phyloP scores from a whole-genome alignment of 1,140 invertebrate species.

The Drosophila albomicans region DNA sequence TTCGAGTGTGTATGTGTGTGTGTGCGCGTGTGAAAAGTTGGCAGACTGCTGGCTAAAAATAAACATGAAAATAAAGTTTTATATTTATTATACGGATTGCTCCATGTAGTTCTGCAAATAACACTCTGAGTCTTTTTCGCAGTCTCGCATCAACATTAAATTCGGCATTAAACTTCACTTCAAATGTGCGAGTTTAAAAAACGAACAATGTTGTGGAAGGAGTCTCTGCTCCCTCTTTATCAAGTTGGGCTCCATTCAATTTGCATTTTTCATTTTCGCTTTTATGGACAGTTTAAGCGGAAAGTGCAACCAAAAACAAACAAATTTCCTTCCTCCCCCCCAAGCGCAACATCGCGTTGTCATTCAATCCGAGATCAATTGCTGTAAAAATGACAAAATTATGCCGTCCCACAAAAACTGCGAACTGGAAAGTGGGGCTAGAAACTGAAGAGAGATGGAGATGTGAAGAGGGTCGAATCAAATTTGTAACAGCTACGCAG shows the following conservation, averaged over 20 bases:
- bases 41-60: conserved; percentile 69
- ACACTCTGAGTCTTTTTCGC: conserved; percentile 8
- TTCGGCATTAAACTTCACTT: conserved; percentile 43
- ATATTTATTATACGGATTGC: conserved; percentile 65
- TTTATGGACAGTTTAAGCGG: conserved; percentile 56
- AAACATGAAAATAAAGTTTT: conserved; percentile 73
- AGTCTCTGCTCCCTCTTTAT: background rate
- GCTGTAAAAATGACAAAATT: conserved; percentile 82
- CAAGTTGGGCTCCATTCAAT: conserved; percentile 57
- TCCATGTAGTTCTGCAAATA: conserved; percentile 54
- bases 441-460: background rate
- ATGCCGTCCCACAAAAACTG: conserved; percentile 39
- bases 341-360: conserved; percentile 35
- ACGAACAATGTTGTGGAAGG: conserved; percentile 11
- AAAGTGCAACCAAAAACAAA: conserved; percentile 44
- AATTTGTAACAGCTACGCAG: conserved; percentile 49
- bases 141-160: conserved; percentile 22
- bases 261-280: conserved; percentile 73
- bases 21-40: conserved; percentile 53
- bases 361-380: conserved; percentile 81
- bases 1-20: background rate
- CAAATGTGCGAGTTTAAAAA: conserved; percentile 16
- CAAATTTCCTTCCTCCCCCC: conserved; percentile 33
- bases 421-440: no score
- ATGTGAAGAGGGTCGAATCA: conserved; percentile 28